These are phyloP conservation scores for Parazoanthus atlanticus DNA, from an alignment of 92 coral and sea anemone genomes.

Conservation along the genomic window DNA sequence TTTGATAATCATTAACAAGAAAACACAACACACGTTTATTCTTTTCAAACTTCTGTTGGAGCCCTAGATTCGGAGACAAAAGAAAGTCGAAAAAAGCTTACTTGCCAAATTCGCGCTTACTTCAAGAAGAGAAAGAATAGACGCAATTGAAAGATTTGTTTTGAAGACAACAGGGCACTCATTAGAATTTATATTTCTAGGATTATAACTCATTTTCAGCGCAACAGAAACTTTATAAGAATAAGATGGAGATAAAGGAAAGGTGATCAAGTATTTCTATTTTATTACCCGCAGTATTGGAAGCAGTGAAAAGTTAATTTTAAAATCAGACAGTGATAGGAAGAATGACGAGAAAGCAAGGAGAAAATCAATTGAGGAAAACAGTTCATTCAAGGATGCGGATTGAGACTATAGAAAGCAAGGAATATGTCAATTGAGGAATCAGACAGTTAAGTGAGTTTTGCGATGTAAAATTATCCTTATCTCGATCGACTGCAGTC, in stretches of 20 bases:
- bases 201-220: constrained; percentile 38
- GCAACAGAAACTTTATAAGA: constrained; percentile 33
- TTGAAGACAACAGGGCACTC: constrained; percentile 36
- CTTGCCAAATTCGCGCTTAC: constrained; percentile 37
- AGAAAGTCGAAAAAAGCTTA: constrained; percentile 29
- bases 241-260: constrained; percentile 26
- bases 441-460: constrained; percentile 15
- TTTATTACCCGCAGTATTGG: background rate
- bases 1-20: constrained; percentile 1
- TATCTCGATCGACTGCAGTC: constrained; percentile 14
- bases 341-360: background rate
- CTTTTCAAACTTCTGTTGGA: constrained; percentile 23
- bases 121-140: constrained; percentile 40
- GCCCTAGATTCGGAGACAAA: constrained; percentile 34
- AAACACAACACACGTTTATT: constrained; percentile 25
- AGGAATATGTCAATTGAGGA: background rate
- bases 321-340: background rate
- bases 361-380: background rate
- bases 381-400: background rate
- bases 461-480: constrained; percentile 9
- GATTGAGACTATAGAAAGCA: background rate
- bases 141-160: constrained; percentile 45
- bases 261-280: constrained; percentile 4
- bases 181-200: constrained; percentile 43
- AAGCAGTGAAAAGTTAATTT: background rate